Conservation (phyloP, 2,888 invertebrate genomes). For the Thecophora atra region DNA sequence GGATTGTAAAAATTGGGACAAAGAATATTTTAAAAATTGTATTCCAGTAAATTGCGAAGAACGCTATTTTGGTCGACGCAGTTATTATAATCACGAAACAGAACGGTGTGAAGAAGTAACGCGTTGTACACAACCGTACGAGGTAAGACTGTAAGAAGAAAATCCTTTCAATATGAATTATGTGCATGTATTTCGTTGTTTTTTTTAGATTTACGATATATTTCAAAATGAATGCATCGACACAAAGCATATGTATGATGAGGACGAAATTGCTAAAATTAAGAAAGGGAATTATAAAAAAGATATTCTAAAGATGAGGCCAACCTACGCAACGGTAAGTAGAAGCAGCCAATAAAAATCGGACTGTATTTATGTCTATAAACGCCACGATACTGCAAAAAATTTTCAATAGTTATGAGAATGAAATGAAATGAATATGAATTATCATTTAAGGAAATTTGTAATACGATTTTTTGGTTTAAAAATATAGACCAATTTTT, state of each 20-base stretch:
- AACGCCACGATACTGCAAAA: too few relatives aligned
- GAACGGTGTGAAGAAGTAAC: constrained; percentile 55
- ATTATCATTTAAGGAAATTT: too few relatives aligned
- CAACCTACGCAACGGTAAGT: constrained; percentile 10
- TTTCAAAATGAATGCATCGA: constrained; percentile 52
- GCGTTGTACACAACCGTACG: constrained; percentile 37
- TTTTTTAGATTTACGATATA: constrained; percentile 45
- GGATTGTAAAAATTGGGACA: constrained; percentile 64
- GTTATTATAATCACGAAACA: constrained; percentile 65
- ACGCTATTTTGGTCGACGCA: constrained; percentile 69
- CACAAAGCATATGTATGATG: constrained; percentile 44
- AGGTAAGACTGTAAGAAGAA: constrained; percentile 28
- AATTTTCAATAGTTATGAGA: too few relatives aligned
- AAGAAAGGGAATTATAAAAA: constrained; percentile 46
- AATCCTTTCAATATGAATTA: neutral
- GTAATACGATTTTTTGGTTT: too few relatives aligned
- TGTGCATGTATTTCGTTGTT: neutral
- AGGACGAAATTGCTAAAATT: constrained; percentile 49
- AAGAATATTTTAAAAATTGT: constrained; percentile 67
- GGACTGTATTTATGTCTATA: too few relatives aligned
- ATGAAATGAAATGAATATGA: too few relatives aligned
- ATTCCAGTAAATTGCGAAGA: constrained; percentile 69
- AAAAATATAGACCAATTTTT: too few relatives aligned
- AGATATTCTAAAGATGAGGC: constrained; percentile 15
- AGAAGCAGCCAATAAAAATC: too few relatives aligned